Evolutionary conservation across 2,797 vertebrate genomes (phyloP).

Genomic region (Sebastes nivosus): DNA sequence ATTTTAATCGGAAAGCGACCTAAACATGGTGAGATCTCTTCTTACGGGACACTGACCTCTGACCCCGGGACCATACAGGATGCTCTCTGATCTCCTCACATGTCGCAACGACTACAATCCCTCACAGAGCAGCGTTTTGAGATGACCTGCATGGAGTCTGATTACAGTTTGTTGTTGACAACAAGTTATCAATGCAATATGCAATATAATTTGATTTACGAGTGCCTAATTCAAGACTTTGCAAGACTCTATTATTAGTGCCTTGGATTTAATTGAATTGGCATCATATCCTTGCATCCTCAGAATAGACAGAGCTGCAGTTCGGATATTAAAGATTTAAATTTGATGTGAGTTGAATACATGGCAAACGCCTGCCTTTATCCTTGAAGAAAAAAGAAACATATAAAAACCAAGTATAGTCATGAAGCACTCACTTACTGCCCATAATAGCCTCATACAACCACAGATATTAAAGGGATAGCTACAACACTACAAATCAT

Average conservation of each 20-base stretch:
- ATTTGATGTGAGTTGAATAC: not conserved
- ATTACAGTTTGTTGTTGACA: not conserved
- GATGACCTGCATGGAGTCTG: not conserved
- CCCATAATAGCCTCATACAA: not conserved
- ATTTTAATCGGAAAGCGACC: slow-evolving; percentile 54
- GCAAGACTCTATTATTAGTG: not conserved
- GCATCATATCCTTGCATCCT: not conserved
- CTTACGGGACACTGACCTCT: slow-evolving; percentile 52
- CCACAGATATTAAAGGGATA: not conserved
- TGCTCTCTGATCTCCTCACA: slow-evolving; percentile 17
- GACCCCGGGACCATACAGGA: slow-evolving; percentile 7
- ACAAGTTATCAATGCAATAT: not conserved
- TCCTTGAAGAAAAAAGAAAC: too few relatives aligned
- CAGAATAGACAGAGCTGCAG: not conserved
- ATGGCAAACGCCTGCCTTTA: not conserved
- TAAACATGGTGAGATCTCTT: slow-evolving; percentile 42
- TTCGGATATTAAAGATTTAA: not conserved
- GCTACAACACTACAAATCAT: not conserved
- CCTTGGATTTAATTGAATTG: not conserved
- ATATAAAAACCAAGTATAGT: not conserved
- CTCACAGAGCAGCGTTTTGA: not conserved
- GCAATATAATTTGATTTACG: not conserved
- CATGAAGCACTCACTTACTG: not conserved
- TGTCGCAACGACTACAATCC: not conserved
- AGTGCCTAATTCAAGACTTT: not conserved